These are phyloP conservation scores for Scaptomyza hsui DNA, from an alignment of 1,140 invertebrate genomes.

Conservation along the genomic window DNA sequence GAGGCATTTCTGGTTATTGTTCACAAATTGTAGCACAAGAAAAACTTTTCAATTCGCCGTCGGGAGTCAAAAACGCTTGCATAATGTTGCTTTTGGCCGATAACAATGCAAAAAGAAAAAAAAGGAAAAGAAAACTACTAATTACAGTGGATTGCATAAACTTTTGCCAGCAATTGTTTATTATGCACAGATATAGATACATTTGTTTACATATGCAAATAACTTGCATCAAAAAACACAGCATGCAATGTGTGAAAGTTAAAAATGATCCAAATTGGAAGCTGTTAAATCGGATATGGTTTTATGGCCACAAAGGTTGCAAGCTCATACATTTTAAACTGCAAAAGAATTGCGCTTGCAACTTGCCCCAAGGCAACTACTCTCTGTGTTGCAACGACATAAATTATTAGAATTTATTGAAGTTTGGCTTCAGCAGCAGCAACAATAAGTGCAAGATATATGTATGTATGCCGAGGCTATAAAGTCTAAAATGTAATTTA, in stretches of 20 bases:
- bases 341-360: constrained; percentile 37
- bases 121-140: constrained; percentile 18
- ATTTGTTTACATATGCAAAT: constrained; percentile 1
- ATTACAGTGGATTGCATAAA: constrained; percentile 57
- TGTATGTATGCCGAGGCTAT: constrained; percentile 42
- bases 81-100: constrained; percentile 60
- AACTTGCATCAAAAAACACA: neutral
- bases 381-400: constrained; percentile 63
- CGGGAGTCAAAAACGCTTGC: constrained; percentile 33
- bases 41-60: constrained; percentile 1
- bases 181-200: neutral
- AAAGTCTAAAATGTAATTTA: constrained; percentile 78
- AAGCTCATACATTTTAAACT: constrained; percentile 53
- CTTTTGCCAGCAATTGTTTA: constrained; percentile 26
- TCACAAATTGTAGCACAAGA: constrained; percentile 35
- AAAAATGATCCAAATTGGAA: neutral
- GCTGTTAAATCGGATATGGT: too few relatives aligned
- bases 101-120: constrained; percentile 26
- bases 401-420: constrained; percentile 76
- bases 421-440: constrained; percentile 61
- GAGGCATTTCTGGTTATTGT: constrained; percentile 77
- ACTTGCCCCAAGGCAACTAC: constrained; percentile 6
- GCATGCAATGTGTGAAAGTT: neutral
- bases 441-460: constrained; percentile 26
- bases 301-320: constrained; percentile 4